Evolutionary conservation across 2,113 vertebrate genomes (phyloP).

Genomic region (Nyctibius bracteatus): DNA sequence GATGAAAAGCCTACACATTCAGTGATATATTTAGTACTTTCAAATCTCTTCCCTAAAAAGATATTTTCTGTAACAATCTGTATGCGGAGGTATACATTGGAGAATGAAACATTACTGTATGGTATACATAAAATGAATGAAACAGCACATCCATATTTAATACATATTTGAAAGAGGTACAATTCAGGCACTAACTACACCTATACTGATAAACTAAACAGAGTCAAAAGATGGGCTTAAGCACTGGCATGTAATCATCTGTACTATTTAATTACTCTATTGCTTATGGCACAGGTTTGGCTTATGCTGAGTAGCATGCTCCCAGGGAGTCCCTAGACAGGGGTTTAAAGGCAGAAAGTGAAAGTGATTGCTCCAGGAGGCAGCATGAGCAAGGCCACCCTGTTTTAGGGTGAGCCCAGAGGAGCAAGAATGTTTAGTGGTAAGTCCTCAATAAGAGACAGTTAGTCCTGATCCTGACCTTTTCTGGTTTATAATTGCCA

Average conservation of each 20-base stretch:
- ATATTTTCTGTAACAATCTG: not conserved
- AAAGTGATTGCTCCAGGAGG: not conserved
- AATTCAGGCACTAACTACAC: not conserved
- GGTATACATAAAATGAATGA: not conserved
- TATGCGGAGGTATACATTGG: not conserved
- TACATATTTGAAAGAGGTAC: not conserved
- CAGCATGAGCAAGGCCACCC: not conserved
- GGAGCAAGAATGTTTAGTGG: not conserved
- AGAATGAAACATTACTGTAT: not conserved
- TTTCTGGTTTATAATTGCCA: not conserved
- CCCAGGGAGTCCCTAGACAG: not conserved
- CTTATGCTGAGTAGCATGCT: not conserved
- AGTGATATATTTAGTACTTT: not conserved
- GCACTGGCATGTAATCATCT: not conserved
- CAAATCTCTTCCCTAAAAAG: not conserved
- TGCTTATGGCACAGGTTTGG: not conserved
- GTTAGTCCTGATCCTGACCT: not conserved
- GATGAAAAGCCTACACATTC: not conserved
- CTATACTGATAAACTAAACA: not conserved
- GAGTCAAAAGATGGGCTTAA: not conserved
- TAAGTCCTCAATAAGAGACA: fast-evolving
- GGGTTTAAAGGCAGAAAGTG: not conserved
- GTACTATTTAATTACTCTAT: not conserved
- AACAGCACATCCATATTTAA: not conserved
- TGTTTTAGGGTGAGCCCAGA: not conserved